These are phyloP conservation scores for Denticeps clupeoides DNA, from an alignment of 2,797 vertebrate genomes.

Conservation along the genomic window DNA sequence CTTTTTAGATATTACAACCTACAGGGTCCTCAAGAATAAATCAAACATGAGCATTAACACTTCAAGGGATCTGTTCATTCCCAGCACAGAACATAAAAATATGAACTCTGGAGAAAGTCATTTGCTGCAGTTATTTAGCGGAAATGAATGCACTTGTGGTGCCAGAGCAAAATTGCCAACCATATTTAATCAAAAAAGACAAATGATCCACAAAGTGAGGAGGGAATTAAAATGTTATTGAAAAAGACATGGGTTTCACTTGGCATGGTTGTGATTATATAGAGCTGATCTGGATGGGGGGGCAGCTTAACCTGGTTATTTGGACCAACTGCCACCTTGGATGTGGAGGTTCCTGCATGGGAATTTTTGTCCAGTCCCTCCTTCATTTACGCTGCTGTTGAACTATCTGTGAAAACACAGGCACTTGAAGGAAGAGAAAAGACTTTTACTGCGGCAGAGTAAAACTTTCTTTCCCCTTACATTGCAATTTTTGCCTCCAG, in stretches of 20 bases:
- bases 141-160: too few relatives aligned
- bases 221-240: too few relatives aligned
- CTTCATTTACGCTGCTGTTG: background rate
- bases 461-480: background rate
- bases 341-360: background rate
- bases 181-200: slow-evolving; percentile 19
- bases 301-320: too few relatives aligned
- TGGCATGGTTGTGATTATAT: too few relatives aligned
- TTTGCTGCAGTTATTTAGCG: too few relatives aligned
- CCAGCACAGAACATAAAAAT: background rate
- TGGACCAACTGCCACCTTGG: too few relatives aligned
- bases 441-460: slow-evolving; percentile 1
- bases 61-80: slow-evolving; percentile 44
- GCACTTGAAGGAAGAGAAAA: background rate
- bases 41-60: slow-evolving; percentile 37
- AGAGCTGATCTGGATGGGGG: too few relatives aligned
- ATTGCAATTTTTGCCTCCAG: background rate
- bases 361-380: background rate
- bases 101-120: too few relatives aligned
- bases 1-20: slow-evolving; percentile 33
- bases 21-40: slow-evolving; percentile 45
- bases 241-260: too few relatives aligned
- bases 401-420: slow-evolving; percentile 1
- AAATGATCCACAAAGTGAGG: too few relatives aligned
- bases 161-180: background rate